These are phyloP conservation scores for Scaptodrosophila latifasciaeformis DNA, from an alignment of 2,888 invertebrate genomes.

Conservation along the genomic window DNA sequence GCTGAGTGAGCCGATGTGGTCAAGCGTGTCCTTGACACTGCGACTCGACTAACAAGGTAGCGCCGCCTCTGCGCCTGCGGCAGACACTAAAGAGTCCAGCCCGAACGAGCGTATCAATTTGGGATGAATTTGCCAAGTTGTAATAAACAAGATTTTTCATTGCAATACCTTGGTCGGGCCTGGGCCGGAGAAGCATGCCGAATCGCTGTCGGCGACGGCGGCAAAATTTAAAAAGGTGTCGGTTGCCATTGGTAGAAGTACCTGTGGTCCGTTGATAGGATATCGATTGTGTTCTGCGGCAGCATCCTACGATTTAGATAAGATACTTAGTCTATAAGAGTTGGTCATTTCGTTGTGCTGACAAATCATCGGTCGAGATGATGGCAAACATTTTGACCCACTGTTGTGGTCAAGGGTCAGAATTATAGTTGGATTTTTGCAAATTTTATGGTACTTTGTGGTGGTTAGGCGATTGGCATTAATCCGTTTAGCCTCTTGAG, in stretches of 20 bases:
- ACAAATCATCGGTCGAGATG: conserved; percentile 59
- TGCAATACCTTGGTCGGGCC: conserved; percentile 41
- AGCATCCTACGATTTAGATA: conserved; percentile 53
- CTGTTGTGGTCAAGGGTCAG: background rate
- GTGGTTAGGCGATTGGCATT: conserved; percentile 26
- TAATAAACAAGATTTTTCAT: conserved; percentile 70
- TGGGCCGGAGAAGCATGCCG: conserved; percentile 51
- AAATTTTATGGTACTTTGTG: conserved; percentile 51
- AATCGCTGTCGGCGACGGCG: conserved; percentile 53
- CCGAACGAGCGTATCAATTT: conserved; percentile 39
- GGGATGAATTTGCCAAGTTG: conserved; percentile 65
- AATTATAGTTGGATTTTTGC: conserved; percentile 43
- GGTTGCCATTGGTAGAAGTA: conserved; percentile 14
- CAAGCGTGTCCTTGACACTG: conserved; percentile 54
- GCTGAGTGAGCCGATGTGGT: background rate
- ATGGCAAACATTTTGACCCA: conserved; percentile 5
- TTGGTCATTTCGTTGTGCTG: conserved; percentile 54
- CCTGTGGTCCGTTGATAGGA: conserved; percentile 36
- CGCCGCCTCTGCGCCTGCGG: conserved; percentile 45
- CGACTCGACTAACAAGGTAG: conserved; percentile 50
- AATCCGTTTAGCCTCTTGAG: conserved; percentile 49
- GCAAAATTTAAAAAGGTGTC: conserved; percentile 50
- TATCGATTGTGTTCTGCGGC: conserved; percentile 19
- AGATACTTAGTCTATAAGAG: conserved; percentile 45
- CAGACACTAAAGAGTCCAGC: conserved; percentile 19